These are phyloP conservation scores for Amia ocellicauda DNA, from an alignment of 2,113 vertebrate species.

Conservation along the genomic window DNA sequence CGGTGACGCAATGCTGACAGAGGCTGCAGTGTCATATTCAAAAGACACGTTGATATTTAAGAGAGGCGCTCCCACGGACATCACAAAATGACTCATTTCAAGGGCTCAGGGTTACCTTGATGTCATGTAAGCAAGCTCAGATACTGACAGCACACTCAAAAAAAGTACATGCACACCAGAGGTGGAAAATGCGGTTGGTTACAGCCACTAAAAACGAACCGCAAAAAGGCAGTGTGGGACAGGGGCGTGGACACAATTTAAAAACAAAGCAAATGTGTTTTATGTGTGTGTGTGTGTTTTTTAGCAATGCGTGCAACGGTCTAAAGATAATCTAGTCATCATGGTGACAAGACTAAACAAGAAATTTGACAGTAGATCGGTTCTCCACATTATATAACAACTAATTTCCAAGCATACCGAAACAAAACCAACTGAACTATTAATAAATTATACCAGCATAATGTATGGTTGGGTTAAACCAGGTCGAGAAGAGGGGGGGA, in stretches of 20 bases:
- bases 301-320: too few relatives aligned
- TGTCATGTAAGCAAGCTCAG: neutral
- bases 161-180: neutral
- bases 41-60: neutral
- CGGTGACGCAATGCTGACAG: neutral
- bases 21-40: neutral
- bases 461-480: too few relatives aligned
- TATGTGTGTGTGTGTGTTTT: too few relatives aligned
- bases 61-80: neutral
- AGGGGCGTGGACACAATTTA: neutral
- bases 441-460: too few relatives aligned
- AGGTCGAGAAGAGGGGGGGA: too few relatives aligned
- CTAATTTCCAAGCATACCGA: too few relatives aligned
- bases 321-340: too few relatives aligned
- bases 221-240: neutral
- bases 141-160: neutral
- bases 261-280: too few relatives aligned
- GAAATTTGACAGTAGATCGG: too few relatives aligned
- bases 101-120: neutral
- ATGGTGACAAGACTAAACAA: too few relatives aligned
- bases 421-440: too few relatives aligned
- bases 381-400: too few relatives aligned
- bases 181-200: neutral
- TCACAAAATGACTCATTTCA: neutral
- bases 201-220: neutral